Base-by-base conservation (phyloP, 2,888 invertebrate genomes). In the Macropis europaea region DNA sequence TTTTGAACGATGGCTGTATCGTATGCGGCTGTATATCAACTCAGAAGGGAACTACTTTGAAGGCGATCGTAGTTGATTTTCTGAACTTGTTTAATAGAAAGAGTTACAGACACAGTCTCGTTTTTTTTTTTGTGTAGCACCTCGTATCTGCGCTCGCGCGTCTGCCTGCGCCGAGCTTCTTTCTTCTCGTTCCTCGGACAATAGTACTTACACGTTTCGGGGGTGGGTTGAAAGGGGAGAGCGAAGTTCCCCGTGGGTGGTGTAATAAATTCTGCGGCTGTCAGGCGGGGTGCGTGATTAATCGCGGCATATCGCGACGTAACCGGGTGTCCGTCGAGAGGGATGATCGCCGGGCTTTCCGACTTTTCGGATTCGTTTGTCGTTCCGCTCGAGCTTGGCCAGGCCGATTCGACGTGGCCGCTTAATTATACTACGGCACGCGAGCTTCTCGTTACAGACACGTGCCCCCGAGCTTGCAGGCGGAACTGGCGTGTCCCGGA, bases 401-500 rank as follows among this genome's bases (percentile, higher is more conserved):
- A 32, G 59, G 48, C 47, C 53, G 78, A 76, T 69, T 73, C 73
- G 72, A 62, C 50, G 77, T 24, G 60, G 71, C 57, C 59, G 67
- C 83, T 84, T 84, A 84, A 84, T 84, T 81, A 78, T 69, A 57
- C 45, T 62, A 38, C 4, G 71, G 61, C 84, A 84, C 83, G 84
- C 85, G 73, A 84, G 70, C 64, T 70, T 74, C 84, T 83, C 85
- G 77, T 84, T 84, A 83, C 62, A 36, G 66, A 47, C 42, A 54
- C 73, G 69, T 53, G 66, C 59, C 52, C 53, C 53, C 61, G 63
- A 69, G 69, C 57, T 47, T 48, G 69, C 50, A 47, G 66, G 45
- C 61, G 72, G 79, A 73, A 75, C 17, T 45, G 69, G 9, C 69
- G 47, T 43, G 63, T 63, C 54, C 56, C 73, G 59, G 62, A 69